Conservation (phyloP, 2,888 invertebrate genomes). For the Silvanus unidentatus region DNA sequence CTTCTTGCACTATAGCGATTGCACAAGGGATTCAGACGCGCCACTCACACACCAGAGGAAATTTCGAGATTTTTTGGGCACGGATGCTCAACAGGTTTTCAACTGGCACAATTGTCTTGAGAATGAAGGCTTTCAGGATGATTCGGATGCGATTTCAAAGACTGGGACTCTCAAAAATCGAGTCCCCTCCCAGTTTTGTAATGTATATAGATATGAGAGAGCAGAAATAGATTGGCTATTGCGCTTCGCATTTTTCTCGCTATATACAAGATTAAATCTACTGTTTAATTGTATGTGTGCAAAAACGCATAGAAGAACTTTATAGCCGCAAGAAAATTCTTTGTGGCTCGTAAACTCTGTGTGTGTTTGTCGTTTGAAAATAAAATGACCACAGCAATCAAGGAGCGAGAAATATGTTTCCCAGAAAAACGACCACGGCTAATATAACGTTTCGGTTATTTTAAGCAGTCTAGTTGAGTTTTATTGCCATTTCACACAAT, state of each 20-base stretch:
- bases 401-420: no score
- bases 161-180: constrained; percentile 13
- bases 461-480: no score
- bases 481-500: no score
- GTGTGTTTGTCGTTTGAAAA: no score
- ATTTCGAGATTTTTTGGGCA: neutral
- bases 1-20: neutral
- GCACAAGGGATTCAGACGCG: no score
- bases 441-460: no score
- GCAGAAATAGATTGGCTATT: constrained; percentile 28
- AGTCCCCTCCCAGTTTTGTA: constrained; percentile 18
- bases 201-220: constrained; percentile 17
- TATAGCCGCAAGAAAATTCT: no score
- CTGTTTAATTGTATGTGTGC: no score
- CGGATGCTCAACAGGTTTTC: constrained; percentile 33
- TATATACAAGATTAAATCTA: neutral
- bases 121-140: constrained; percentile 20
- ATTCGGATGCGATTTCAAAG: constrained; percentile 12
- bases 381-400: no score
- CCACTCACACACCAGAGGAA: constrained; percentile 14
- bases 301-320: no score
- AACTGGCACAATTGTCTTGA: constrained; percentile 26
- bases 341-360: no score
- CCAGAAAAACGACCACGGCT: no score
- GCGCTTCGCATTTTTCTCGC: neutral